Evolutionary conservation across 2,113 vertebrate species (phyloP).

Genomic region (Zapus hudsonius): DNA sequence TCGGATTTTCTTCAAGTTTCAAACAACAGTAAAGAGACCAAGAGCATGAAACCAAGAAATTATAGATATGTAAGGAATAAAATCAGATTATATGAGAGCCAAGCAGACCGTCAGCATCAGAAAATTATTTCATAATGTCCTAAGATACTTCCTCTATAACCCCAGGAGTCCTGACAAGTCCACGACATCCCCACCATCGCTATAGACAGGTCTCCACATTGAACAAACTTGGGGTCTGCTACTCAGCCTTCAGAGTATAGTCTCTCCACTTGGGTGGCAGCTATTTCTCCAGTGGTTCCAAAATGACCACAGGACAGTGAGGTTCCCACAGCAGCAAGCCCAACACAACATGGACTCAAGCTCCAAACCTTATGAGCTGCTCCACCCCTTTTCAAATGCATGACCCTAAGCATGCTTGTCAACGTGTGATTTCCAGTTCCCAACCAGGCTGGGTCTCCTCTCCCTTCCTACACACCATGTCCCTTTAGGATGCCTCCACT

Average conservation of each 20-base stretch:
- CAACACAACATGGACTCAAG: background rate
- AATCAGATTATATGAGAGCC: background rate
- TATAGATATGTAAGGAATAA: background rate
- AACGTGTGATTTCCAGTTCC: background rate
- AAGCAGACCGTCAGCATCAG: background rate
- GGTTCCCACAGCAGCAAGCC: background rate
- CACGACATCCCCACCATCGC: background rate
- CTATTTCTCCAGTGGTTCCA: background rate
- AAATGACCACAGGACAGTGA: background rate
- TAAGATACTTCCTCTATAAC: background rate
- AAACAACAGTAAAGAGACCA: background rate
- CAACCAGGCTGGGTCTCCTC: background rate
- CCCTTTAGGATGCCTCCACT: background rate
- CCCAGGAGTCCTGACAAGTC: background rate
- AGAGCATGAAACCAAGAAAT: background rate
- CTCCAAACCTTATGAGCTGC: background rate
- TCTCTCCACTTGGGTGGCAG: background rate
- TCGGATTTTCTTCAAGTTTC: slow-evolving; percentile 1
- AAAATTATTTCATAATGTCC: background rate
- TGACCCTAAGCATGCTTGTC: background rate
- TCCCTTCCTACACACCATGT: background rate
- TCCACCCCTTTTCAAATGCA: background rate
- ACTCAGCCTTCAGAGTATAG: background rate
- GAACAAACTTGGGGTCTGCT: background rate
- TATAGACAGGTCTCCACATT: no score